A percentile compares a stretch with the other conserved stretches of the same genome.
Evolutionary conservation across 2,113 vertebrate genomes (phyloP).

Genomic region (Brevimyrus niger): DNA sequence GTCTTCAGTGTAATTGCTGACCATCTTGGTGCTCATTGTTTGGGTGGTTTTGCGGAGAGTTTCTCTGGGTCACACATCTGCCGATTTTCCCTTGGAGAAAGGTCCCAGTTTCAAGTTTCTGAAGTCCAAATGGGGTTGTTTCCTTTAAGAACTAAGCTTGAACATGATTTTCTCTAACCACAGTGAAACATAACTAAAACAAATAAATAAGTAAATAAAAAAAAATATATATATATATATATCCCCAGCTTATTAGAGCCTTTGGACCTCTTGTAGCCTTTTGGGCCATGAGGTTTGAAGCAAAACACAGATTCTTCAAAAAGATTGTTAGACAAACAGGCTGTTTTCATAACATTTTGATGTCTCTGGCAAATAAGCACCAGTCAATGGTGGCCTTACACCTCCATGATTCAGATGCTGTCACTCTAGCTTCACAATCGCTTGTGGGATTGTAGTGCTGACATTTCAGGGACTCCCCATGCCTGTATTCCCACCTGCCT

Average conservation of each 20-base stretch:
- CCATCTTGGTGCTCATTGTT: conserved; percentile 19
- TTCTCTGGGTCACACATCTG: conserved; percentile 19
- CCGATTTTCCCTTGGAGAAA: conserved; percentile 17
- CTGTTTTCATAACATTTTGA: conserved; percentile 22
- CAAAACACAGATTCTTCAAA: too few species aligned
- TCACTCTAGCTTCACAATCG: too few species aligned
- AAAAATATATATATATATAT: too few species aligned
- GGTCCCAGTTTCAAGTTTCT: not conserved
- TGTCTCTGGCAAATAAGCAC: conserved; percentile 26
- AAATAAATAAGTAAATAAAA: too few species aligned
- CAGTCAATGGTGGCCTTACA: conserved; percentile 25
- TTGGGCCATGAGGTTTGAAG: too few species aligned
- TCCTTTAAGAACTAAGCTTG: conserved; percentile 11
- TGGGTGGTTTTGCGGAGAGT: conserved; percentile 21
- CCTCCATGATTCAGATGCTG: conserved; percentile 13
- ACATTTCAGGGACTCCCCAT: too few species aligned
- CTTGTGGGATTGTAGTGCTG: too few species aligned
- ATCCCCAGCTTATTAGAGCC: too few species aligned
- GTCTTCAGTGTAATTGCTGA: conserved; percentile 23
- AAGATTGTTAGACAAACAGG: conserved; percentile 4
- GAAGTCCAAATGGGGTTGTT: conserved; percentile 18
- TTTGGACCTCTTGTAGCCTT: too few species aligned
- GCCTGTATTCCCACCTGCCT: too few species aligned
- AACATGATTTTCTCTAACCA: not conserved
- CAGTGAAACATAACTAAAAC: too few species aligned